Percentiles rank a stretch among this genome's conserved stretches.
phyloP scores from a whole-genome alignment of 2,113 vertebrate species.

The Carassius gibelio region DNA sequence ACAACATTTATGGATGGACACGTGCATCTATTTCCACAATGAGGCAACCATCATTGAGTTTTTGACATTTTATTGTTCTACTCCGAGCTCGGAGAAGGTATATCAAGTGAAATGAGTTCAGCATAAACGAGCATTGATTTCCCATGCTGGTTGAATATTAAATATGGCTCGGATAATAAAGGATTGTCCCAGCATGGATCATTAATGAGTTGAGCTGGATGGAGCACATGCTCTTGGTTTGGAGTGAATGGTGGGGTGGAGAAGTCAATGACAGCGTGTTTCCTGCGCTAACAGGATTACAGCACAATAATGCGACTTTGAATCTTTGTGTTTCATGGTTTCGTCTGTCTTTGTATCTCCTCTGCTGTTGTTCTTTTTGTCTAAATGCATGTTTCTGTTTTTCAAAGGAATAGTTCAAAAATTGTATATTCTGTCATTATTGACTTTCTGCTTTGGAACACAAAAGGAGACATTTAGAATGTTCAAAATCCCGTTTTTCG shows the following conservation, averaged over 20 bases:
- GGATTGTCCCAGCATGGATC: slow-evolving; percentile 24
- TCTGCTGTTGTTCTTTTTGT: slow-evolving; percentile 66
- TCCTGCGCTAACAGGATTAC: slow-evolving; percentile 62
- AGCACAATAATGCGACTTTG: slow-evolving; percentile 57
- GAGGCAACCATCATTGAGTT: slow-evolving; percentile 3
- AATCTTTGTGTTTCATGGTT: slow-evolving; percentile 53
- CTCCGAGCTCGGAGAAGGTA: slow-evolving; percentile 22
- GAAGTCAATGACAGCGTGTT: slow-evolving; percentile 42
- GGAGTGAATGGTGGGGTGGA: slow-evolving; percentile 3
- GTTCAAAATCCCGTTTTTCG: neutral
- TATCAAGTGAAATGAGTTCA: slow-evolving; percentile 7
- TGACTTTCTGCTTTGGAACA: neutral
- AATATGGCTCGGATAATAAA: slow-evolving; percentile 38
- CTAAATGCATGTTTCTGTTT: slow-evolving; percentile 80
- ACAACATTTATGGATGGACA: slow-evolving; percentile 29
- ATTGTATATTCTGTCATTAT: slow-evolving; percentile 66
- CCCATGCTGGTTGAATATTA: slow-evolving; percentile 37
- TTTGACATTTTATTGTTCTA: slow-evolving; percentile 33
- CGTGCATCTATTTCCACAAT: neutral
- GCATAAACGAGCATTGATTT: slow-evolving; percentile 26
- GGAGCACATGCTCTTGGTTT: slow-evolving; percentile 4
- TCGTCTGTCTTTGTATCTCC: neutral
- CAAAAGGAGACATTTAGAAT: neutral
- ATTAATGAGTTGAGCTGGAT: slow-evolving; percentile 25
- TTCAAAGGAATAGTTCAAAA: slow-evolving; percentile 87